Evolutionary conservation across 1,140 invertebrate genomes (phyloP).

Genomic region (Musca domestica): DNA sequence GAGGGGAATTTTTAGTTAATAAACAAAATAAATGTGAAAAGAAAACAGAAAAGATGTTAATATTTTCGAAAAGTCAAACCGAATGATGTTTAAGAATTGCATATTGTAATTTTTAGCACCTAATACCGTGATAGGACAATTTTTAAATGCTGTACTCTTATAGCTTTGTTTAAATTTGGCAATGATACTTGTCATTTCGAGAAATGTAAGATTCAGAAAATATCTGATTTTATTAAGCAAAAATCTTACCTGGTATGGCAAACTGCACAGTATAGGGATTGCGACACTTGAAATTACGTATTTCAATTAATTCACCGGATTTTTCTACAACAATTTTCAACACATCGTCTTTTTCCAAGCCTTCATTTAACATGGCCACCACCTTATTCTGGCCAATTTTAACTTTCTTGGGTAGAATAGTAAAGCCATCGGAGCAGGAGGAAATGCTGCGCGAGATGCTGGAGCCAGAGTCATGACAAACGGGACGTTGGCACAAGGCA

Average conservation of each 20-base stretch:
- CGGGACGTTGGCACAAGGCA: slow-evolving; percentile 61
- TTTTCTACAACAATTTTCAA: slow-evolving; percentile 74
- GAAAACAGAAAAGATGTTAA: background rate
- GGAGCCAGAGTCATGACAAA: slow-evolving; percentile 43
- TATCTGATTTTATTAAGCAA: too few species aligned
- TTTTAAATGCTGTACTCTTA: background rate
- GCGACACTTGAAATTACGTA: slow-evolving; percentile 70
- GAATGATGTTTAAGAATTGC: too few species aligned
- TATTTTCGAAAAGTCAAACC: background rate
- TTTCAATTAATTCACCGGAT: slow-evolving; percentile 73
- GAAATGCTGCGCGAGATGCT: slow-evolving; percentile 45
- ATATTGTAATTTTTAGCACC: too few species aligned
- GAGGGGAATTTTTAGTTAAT: background rate
- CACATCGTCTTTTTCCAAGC: slow-evolving; percentile 69
- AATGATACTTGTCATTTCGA: too few species aligned
- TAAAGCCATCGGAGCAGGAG: slow-evolving; percentile 49
- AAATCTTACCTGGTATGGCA: slow-evolving; percentile 66
- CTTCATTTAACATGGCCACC: slow-evolving; percentile 74
- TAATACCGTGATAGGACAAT: background rate
- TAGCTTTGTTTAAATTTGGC: too few species aligned
- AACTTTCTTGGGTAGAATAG: slow-evolving; percentile 49
- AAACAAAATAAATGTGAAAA: background rate
- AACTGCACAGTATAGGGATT: slow-evolving; percentile 82
- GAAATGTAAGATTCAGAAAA: too few species aligned
- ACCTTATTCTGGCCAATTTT: slow-evolving; percentile 72